Percentiles rank a stretch among this genome's conserved stretches.
phyloP scores from a whole-genome alignment of 2,888 invertebrate species.

The Aricia artaxerxes region DNA sequence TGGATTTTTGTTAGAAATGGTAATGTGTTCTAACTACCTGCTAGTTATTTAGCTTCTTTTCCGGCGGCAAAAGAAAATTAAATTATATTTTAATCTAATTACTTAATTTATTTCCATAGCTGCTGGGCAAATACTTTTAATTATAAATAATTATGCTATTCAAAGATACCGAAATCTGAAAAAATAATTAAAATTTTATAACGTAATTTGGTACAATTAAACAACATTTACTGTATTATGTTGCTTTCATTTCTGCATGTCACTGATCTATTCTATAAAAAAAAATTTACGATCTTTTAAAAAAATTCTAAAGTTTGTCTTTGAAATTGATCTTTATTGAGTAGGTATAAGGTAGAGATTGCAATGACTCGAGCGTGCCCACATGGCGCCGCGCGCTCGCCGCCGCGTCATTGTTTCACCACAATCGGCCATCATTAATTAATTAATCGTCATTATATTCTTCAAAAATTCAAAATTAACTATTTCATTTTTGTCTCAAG shows the following conservation, averaged over 20 bases:
- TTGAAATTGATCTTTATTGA: not conserved
- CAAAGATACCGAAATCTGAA: not conserved
- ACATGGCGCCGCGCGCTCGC: constrained; percentile 51
- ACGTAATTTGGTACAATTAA: not conserved
- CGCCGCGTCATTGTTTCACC: constrained; percentile 66
- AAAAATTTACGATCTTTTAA: constrained; percentile 3
- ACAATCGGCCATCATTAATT: constrained; percentile 67
- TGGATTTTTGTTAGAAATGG: not conserved
- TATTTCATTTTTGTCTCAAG: constrained; percentile 60
- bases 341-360: constrained; percentile 27
- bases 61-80: not conserved
- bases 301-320: not conserved
- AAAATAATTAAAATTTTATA: not conserved
- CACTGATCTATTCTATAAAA: constrained; percentile 16
- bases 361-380: constrained; percentile 41
- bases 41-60: not conserved
- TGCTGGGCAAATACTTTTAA: constrained; percentile 3
- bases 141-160: not conserved
- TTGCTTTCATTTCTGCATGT: constrained; percentile 12
- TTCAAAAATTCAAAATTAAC: constrained; percentile 59
- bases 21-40: not conserved
- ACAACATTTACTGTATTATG: not conserved
- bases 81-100: not conserved
- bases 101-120: not conserved
- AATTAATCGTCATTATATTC: constrained; percentile 74